phyloP scores from a whole-genome alignment of 2,113 vertebrate genomes.

The Cacatua alba region DNA sequence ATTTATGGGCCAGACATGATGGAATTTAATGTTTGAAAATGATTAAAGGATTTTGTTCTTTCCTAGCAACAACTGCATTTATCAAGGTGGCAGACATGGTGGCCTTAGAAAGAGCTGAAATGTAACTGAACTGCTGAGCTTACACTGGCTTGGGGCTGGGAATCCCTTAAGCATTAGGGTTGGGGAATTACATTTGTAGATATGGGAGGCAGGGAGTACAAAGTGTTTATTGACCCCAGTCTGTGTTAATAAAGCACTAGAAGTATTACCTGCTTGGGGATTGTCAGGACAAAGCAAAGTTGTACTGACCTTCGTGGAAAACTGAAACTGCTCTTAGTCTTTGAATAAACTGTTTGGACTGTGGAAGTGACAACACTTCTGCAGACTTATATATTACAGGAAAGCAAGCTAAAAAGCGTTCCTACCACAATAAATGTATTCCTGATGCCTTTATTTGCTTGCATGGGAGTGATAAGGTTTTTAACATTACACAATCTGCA shows the following conservation, averaged over 20 bases:
- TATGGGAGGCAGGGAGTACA: slow-evolving; percentile 16
- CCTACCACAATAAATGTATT: neutral
- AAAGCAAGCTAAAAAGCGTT: neutral
- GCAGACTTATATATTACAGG: neutral
- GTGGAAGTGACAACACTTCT: neutral
- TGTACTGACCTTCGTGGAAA: slow-evolving; percentile 25
- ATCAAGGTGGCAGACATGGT: slow-evolving; percentile 67
- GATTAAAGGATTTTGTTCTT: slow-evolving; percentile 74
- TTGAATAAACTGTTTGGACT: slow-evolving; percentile 23
- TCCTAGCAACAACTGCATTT: slow-evolving; percentile 69
- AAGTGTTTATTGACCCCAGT: slow-evolving; percentile 67
- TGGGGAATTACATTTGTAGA: slow-evolving; percentile 42
- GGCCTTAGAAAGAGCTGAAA: slow-evolving; percentile 57
- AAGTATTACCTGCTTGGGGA: slow-evolving; percentile 49
- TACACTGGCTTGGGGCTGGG: neutral
- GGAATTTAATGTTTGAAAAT: slow-evolving; percentile 70
- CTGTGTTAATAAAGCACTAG: slow-evolving; percentile 54
- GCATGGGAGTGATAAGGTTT: neutral
- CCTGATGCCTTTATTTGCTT: neutral
- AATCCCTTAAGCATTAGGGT: slow-evolving; percentile 28
- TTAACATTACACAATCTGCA: neutral
- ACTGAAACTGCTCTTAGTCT: neutral
- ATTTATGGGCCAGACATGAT: slow-evolving; percentile 68
- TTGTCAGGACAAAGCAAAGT: neutral
- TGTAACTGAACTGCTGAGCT: slow-evolving; percentile 44